Percentiles rank a stretch among this genome's conserved stretches.
phyloP scores from a whole-genome alignment of 2,113 vertebrate species.

The Lamprotornis superbus region DNA sequence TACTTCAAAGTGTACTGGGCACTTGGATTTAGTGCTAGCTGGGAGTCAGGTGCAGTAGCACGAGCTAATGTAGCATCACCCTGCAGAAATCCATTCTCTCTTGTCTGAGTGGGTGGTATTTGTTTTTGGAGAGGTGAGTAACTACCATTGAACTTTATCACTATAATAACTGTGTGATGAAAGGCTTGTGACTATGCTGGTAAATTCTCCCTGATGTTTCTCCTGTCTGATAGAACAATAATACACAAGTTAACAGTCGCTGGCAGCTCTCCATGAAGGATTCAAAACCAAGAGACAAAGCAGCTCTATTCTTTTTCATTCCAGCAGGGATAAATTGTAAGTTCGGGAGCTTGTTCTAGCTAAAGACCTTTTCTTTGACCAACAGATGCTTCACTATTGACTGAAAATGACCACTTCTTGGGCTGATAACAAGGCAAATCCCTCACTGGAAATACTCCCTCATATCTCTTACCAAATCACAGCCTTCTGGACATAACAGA shows the following conservation, averaged over 20 bases:
- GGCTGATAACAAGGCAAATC: background rate
- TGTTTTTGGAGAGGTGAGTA: background rate
- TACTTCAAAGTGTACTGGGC: background rate
- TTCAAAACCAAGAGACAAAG: background rate
- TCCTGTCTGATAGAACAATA: background rate
- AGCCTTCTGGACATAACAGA: background rate
- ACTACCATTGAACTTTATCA: background rate
- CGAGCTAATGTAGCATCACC: background rate
- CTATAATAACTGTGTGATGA: background rate
- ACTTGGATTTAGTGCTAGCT: background rate
- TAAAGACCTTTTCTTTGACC: background rate
- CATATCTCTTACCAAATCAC: background rate
- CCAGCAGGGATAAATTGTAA: background rate
- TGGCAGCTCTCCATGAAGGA: background rate
- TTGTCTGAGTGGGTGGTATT: background rate
- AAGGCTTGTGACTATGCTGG: background rate
- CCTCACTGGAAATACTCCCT: background rate
- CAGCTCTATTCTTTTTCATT: background rate
- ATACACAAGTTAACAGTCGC: background rate
- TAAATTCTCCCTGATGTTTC: background rate
- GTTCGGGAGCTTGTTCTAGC: background rate
- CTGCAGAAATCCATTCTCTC: constrained; percentile 5
- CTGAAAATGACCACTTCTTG: background rate
- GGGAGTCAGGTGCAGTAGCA: background rate
- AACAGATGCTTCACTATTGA: background rate